These are phyloP conservation scores for Zophobas atratus DNA, from an alignment of 1,140 invertebrate species.

Conservation along the genomic window DNA sequence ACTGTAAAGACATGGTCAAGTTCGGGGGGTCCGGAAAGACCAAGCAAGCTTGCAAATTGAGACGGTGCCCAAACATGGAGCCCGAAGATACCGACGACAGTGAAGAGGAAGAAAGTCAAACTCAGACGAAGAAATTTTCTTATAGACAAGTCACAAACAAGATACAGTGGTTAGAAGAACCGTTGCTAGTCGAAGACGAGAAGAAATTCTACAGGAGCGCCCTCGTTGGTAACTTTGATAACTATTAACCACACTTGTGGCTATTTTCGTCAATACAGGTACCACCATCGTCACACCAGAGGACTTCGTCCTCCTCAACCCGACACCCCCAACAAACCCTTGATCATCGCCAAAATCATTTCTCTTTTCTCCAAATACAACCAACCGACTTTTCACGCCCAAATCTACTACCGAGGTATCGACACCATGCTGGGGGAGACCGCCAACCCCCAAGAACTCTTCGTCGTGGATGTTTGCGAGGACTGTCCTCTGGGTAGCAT, in stretches of 20 bases:
- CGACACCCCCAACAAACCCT: constrained; percentile 69
- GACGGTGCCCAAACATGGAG: constrained; percentile 83
- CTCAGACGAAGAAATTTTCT: constrained; percentile 9
- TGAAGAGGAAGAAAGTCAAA: constrained; percentile 61
- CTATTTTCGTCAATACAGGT: not conserved
- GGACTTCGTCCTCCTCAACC: constrained; percentile 83
- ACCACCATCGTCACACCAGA: constrained; percentile 59
- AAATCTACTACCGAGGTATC: constrained; percentile 79
- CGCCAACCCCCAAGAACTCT: constrained; percentile 83
- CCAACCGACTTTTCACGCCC: constrained; percentile 73
- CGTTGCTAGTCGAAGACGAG: too few species aligned
- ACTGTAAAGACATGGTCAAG: constrained; percentile 97
- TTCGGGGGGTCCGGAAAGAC: constrained; percentile 90
- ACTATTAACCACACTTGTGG: too few species aligned
- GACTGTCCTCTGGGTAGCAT: constrained; percentile 64
- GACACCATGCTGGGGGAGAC: constrained; percentile 88
- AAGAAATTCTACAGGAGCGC: too few species aligned
- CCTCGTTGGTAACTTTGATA: too few species aligned
- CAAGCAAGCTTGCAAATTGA: constrained; percentile 82
- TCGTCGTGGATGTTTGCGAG: constrained; percentile 81
- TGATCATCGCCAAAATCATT: constrained; percentile 1
- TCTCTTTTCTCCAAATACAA: not conserved
- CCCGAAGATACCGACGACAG: constrained; percentile 78
- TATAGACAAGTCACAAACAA: not conserved
- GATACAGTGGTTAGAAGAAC: too few species aligned